Evolutionary conservation across 2,113 vertebrate species (phyloP).

Genomic region (Chloroceryle aenea): DNA sequence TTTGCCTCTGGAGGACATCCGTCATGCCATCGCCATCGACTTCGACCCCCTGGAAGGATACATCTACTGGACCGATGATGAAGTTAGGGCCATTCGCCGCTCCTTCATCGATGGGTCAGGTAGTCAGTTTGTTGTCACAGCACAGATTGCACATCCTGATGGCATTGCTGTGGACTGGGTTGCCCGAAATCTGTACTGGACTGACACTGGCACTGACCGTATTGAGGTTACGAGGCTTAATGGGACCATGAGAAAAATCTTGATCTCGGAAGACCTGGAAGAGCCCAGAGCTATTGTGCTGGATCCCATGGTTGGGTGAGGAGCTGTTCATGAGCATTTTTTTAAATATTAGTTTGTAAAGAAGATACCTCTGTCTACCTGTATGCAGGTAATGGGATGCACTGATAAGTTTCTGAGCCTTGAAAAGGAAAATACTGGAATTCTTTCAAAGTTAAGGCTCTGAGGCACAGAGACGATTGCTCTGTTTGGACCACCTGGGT

Average conservation of each 20-base stretch:
- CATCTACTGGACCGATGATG: constrained; percentile 96
- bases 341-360: neutral
- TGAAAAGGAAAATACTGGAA: neutral
- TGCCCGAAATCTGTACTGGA: constrained; percentile 96
- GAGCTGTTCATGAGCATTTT: neutral
- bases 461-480: neutral
- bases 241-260: constrained; percentile 95
- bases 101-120: constrained; percentile 87
- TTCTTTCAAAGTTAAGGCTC: neutral
- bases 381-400: neutral
- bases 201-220: constrained; percentile 94
- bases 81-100: constrained; percentile 92
- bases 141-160: constrained; percentile 93
- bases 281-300: constrained; percentile 95
- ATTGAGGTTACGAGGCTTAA: constrained; percentile 96
- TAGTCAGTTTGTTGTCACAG: constrained; percentile 89
- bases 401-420: neutral
- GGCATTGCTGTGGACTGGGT: constrained; percentile 97
- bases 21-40: constrained; percentile 96
- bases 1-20: constrained; percentile 91
- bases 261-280: constrained; percentile 94
- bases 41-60: constrained; percentile 94
- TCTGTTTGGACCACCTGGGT: neutral
- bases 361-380: neutral
- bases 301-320: constrained; percentile 92